A percentile compares a stretch with the other conserved stretches of the same genome.
Evolutionary conservation across 2,797 vertebrate species (phyloP).

Genomic region (Schizopygopsis malacanthus): DNA sequence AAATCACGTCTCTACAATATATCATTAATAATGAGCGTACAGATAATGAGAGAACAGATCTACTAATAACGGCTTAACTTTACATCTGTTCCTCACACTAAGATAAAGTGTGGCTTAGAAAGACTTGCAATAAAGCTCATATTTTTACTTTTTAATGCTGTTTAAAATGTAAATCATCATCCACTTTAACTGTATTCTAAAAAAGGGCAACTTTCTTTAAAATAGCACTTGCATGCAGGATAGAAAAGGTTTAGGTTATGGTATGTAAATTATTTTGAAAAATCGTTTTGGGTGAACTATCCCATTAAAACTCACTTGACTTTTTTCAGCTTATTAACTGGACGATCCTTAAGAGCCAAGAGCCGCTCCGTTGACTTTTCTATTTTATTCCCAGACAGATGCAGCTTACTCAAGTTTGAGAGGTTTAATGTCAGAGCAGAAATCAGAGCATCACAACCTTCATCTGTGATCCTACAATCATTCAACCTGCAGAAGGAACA

Average conservation of each 20-base stretch:
- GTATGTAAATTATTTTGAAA: not conserved
- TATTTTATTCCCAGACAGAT: not conserved
- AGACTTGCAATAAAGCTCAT: too few species aligned
- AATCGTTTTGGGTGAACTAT: not conserved
- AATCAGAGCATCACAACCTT: not conserved
- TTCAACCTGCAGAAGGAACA: not conserved
- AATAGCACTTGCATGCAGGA: too few species aligned
- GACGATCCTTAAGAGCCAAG: not conserved
- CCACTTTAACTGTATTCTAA: not conserved
- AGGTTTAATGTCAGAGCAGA: not conserved
- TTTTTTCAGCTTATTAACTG: not conserved
- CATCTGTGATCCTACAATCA: not conserved
- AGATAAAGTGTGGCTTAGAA: too few species aligned
- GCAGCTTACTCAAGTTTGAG: not conserved
- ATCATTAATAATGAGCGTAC: not conserved
- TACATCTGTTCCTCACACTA: too few species aligned
- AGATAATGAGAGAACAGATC: too few species aligned
- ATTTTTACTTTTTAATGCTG: not conserved
- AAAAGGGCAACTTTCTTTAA: too few species aligned
- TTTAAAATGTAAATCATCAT: not conserved
- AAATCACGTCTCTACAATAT: not conserved
- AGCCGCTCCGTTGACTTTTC: not conserved
- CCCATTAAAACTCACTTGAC: constrained; percentile 27
- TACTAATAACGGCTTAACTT: too few species aligned
- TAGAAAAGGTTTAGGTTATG: too few species aligned